Evolutionary conservation across 2,797 vertebrate genomes (phyloP), one percentile per base, ranked within the genome.

Genomic region (Neosalanx taihuensis): DNA sequence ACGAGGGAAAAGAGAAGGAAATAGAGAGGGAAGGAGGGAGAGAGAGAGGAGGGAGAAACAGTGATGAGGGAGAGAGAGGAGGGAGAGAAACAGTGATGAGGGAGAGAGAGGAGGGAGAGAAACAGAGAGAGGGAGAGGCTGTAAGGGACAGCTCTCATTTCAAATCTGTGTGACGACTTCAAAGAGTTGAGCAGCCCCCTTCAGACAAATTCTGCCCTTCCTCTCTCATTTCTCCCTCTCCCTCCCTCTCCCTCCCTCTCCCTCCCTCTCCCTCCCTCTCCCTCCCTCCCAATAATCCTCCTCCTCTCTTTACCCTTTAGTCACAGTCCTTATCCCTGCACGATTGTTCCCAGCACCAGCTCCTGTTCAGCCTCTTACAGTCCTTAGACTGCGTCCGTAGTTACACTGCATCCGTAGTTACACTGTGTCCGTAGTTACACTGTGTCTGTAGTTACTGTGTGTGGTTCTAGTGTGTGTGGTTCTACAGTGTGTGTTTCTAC

Each of bases 121-220:
- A 3, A 7, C 6, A 5, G 53, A 33, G 35, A n/a, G n/a, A n/a
- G 37, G 63, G 74, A 68, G 70, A 37, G 59, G 64, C 66, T 69
- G 57, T 70, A 72, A 80, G 35, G 73, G 79, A 70, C 78, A 64
- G 77, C 65, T 71, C 66, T 79, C 64, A 74, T 65, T 75, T 73
- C 74, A 77, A 81, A 76, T 1, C 30, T 72, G 75, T 76, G 57
- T 12, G 2, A 66, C 18, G 3, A 84, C 81, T 77, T 87, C 86
- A 86, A 83, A 86, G 84, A 71, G 31, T 63, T 29, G 23, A 26
- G 31, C 23, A 23, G 65, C 58, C 12, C 81, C 73, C 62, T 61
- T 71, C 64, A 72, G 68, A 51, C 56, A 67, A 12, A 33, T 31
- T 33, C 15, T 57, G 63, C 59, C 15, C 23, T 56, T 41, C n/a